Base-by-base conservation (phyloP, 2,113 vertebrate species). In the Cheilinus undulatus region DNA sequence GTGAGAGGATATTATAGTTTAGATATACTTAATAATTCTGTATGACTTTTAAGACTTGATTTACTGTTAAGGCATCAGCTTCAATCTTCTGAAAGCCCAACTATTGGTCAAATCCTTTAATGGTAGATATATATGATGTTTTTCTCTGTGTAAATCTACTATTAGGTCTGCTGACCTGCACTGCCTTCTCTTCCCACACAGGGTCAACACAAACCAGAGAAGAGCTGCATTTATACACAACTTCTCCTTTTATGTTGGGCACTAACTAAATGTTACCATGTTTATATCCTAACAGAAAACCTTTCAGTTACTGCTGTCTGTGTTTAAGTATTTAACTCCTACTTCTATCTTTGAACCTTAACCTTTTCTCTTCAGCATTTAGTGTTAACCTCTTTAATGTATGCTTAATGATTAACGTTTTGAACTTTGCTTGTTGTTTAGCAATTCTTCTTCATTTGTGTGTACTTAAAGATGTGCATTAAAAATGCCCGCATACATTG, bases 161-260 rank as follows among this genome's bases (percentile, higher is more conserved):
- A 19, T 45, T 24, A 24, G 15, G 28, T 46, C 9, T 36, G 28
- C 11, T 26, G 15, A 24, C 5, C 10, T 49, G 23, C 38, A 8
- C 32, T 19, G 20, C 24, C 24, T 22, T 12, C n/a, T 69, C 11
- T 28, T 28, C 28, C 28, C 20, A 49, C 5, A 7, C 54, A 50
- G 32, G 23, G 32, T 59, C 68, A 30, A 32, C 36, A 43, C 13
- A 24, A 69, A 61, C 43, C 20, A 71, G 5, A 32, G 9, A 40
- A 19, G 13, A 42, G n/a, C 5, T 17, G 34, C 45, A n/a, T 40
- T 42, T 40, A 32, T 32, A 38, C 32, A 26, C 12, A 28, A 14
- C 11, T 23, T 59, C 23, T 42, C 22, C 19, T 1, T 7, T 45
- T 7, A 28, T 17, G 24, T 53, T 17, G 27, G 10, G 5, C 10